Percentiles rank a stretch among this genome's conserved stretches.
These are phyloP conservation scores for Tiliacea citrago DNA, from an alignment of 2,888 invertebrate species.

Conservation along the genomic window DNA sequence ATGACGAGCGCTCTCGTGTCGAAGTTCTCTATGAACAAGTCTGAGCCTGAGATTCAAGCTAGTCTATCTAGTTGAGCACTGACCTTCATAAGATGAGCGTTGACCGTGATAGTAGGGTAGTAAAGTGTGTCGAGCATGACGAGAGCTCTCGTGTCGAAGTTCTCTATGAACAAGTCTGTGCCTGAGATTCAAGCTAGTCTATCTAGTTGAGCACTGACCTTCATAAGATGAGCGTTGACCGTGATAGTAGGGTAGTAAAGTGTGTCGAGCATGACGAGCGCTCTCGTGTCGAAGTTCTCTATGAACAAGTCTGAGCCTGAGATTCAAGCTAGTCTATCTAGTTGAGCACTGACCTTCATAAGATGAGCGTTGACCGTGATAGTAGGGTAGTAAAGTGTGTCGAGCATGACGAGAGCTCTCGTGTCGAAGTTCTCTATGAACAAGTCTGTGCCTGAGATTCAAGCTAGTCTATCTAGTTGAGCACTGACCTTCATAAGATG, in stretches of 20 bases:
- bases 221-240: constrained; percentile 84
- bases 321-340: not conserved
- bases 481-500: constrained; percentile 85
- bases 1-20: no score
- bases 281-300: constrained; percentile 87
- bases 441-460: constrained; percentile 68
- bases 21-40: no score
- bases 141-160: no score
- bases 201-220: constrained; percentile 76
- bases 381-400: constrained; percentile 87
- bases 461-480: not conserved
- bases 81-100: no score
- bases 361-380: constrained; percentile 84
- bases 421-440: constrained; percentile 87
- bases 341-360: constrained; percentile 80
- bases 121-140: no score
- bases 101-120: no score
- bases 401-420: constrained; percentile 80
- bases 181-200: not conserved
- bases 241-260: constrained; percentile 87
- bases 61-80: no score
- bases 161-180: no score
- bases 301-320: no score
- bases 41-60: no score
- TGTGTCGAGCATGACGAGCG: constrained; percentile 80